Evolutionary conservation across 2,113 vertebrate genomes (phyloP).

Genomic region (Silurus meridionalis): DNA sequence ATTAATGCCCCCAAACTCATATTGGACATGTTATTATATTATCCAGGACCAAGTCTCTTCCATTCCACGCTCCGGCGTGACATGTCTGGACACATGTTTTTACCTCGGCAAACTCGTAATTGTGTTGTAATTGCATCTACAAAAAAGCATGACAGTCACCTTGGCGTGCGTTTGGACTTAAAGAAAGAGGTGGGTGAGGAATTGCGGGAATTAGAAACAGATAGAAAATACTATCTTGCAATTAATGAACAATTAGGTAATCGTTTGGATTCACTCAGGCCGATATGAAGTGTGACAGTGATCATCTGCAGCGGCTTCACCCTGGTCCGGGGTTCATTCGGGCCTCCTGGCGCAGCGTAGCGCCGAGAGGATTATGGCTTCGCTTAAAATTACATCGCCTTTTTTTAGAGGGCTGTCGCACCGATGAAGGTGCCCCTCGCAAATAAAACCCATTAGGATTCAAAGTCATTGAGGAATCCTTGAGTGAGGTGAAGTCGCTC

Average conservation of each 20-base stretch:
- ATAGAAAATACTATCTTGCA: slow-evolving; percentile 38
- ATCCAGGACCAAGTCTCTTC: slow-evolving; percentile 26
- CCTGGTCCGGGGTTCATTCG: slow-evolving; percentile 44
- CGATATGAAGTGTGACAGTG: slow-evolving; percentile 54
- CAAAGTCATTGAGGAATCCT: slow-evolving; percentile 51
- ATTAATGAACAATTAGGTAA: slow-evolving; percentile 61
- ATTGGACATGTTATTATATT: slow-evolving; percentile 30
- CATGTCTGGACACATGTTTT: slow-evolving; percentile 54
- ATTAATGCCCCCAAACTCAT: not conserved
- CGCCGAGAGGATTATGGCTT: slow-evolving; percentile 40
- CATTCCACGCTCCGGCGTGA: slow-evolving; percentile 37
- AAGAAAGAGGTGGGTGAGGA: slow-evolving; percentile 3
- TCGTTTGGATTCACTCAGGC: slow-evolving; percentile 48
- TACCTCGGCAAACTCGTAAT: slow-evolving; percentile 51
- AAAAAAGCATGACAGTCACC: slow-evolving; percentile 61
- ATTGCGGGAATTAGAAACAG: slow-evolving; percentile 41
- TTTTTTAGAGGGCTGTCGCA: slow-evolving; percentile 35
- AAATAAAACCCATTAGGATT: slow-evolving; percentile 60
- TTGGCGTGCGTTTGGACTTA: slow-evolving; percentile 36
- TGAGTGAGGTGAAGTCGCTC: slow-evolving; percentile 37
- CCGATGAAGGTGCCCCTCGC: slow-evolving; percentile 65
- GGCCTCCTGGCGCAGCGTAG: not conserved
- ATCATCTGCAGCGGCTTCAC: slow-evolving; percentile 11
- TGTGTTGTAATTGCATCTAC: slow-evolving; percentile 58
- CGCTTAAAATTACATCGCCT: slow-evolving; percentile 51